phyloP scores from a whole-genome alignment of 2,888 invertebrate species.

The Orthosia cruda region DNA sequence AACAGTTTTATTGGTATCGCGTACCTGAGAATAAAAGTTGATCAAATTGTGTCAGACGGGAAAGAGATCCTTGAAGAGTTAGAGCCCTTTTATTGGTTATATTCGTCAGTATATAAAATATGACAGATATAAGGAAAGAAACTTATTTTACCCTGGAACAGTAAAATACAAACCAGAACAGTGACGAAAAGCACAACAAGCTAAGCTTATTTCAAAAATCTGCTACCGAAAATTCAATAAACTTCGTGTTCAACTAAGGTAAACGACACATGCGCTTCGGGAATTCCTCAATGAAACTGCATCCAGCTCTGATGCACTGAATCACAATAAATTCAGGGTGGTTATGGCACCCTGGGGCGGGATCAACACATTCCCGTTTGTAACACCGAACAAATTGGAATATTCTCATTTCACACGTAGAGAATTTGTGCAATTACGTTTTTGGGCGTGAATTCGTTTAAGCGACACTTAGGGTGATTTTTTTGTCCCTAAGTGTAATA shows the following conservation, averaged over 20 bases:
- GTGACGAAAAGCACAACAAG: background rate
- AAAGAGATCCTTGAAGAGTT: constrained; percentile 1
- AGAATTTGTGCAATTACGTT: constrained; percentile 58
- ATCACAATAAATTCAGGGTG: constrained; percentile 69
- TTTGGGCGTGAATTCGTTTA: constrained; percentile 44
- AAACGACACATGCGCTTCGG: constrained; percentile 47
- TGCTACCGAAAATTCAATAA: constrained; percentile 50
- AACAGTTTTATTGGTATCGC: constrained; percentile 36
- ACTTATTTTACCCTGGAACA: background rate
- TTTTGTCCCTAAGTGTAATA: background rate
- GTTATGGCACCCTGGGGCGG: constrained; percentile 63
- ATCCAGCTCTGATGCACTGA: constrained; percentile 52
- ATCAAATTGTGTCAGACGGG: constrained; percentile 23
- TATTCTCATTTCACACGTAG: constrained; percentile 56
- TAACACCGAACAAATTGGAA: constrained; percentile 67
- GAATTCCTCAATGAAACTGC: constrained; percentile 62
- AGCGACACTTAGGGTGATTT: constrained; percentile 1
- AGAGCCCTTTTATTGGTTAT: background rate
- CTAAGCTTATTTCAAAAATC: constrained; percentile 12
- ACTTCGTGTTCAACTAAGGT: constrained; percentile 23
- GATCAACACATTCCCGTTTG: constrained; percentile 61
- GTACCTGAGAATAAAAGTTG: constrained; percentile 24
- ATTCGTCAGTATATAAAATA: background rate
- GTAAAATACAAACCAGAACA: background rate
- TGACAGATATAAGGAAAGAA: background rate